Base-by-base conservation (phyloP, 2,113 vertebrate species). In the Callaeas wilsoni region DNA sequence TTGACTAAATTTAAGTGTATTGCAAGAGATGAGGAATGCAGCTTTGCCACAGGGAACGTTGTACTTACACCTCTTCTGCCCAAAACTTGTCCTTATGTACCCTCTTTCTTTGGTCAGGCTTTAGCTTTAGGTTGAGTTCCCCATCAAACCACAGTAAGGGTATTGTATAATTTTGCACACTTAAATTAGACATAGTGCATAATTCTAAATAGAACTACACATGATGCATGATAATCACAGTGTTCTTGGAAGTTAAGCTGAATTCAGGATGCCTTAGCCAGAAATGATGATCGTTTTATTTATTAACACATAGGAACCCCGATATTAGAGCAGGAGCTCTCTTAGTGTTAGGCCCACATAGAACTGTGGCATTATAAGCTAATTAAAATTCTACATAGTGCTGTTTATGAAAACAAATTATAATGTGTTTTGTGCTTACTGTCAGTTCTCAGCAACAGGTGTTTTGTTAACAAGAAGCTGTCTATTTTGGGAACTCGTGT, bases 321-420 rank as follows among this genome's bases (percentile, higher is more conserved):
- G 6, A 44, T 95, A 87, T 88, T 96, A 91, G 32, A 75, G 46
- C 33, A 92, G 68, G 42, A 81, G 82, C 73, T 91, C 68, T 85
- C 64, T 83, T 84, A 95, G 67, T 89, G 77, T 93, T 86, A 94
- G 80, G 17, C 46, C 52, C 35, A 35, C 0, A 1, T 59, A 70
- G 67, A 86, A 39, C 70, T 88, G 67, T 94, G 91, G 64, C 71
- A 93, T 93, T 93, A 86, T 63, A 16, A 96, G 83, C 85, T 95
- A 80, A 93, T 94, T 96, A 83, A 96, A 93, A 96, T 97, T 96
- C 90, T 93, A 41, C 93, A 80, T 77, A n/a, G 67, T 83, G 44
- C 68, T 96, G 92, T 96, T 96, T 96, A 94, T 94, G 88, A 91
- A 96, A 96, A 93, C 93, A 96, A 95, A 89, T 97, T 91, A 85